Base-by-base conservation (phyloP, 2,888 invertebrate species). In the Emmelina monodactyla region DNA sequence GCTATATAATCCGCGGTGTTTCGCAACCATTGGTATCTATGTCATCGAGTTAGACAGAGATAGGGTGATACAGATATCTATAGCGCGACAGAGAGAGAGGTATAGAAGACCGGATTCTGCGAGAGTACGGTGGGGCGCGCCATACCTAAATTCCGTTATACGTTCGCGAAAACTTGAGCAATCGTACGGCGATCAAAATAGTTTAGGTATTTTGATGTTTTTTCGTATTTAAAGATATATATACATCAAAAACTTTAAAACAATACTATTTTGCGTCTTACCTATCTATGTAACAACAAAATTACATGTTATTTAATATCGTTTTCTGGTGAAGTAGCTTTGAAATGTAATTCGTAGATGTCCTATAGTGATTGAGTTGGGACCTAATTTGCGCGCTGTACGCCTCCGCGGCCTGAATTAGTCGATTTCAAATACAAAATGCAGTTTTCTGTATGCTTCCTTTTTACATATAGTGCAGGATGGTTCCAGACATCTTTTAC, bases 1-100 rank as follows among this genome's bases (percentile, higher is more conserved):
- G 79, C 73, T 71, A 72, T 75, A 72, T 78, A 78, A 78, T 79
- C 78, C 72, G 79, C 76, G 73, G 50, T 70, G 68, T 79, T 79
- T 79, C 78, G 76, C 79, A 78, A 79, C 64, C 58, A 53, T 57
- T 62, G 62, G 72, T 75, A 78, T 76, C 69, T 78, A 70, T 79
- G 79, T 76, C 79, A 78, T 53, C 56, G 62, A 46, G 67, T 44
- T 33, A 22, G 57, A 71, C 45, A 28, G 63, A 45, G 68, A 71
- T 41, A 39, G 51, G 37, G 2, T 35, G 49, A 59, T 35, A 35
- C 15, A 36, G 31, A 4, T 3, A 3, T 4, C 6, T 12, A 4
- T 15, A 32, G 32, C 14, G 32, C 22, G 35, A 47, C 53, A 36
- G 63, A 75, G 49, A 42, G 62, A 64, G 64, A 64, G n/a, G 33